Evolutionary conservation across 2,888 invertebrate species (phyloP), one percentile per base, ranked within the genome.

Genomic region (Dolomedes plantarius): DNA sequence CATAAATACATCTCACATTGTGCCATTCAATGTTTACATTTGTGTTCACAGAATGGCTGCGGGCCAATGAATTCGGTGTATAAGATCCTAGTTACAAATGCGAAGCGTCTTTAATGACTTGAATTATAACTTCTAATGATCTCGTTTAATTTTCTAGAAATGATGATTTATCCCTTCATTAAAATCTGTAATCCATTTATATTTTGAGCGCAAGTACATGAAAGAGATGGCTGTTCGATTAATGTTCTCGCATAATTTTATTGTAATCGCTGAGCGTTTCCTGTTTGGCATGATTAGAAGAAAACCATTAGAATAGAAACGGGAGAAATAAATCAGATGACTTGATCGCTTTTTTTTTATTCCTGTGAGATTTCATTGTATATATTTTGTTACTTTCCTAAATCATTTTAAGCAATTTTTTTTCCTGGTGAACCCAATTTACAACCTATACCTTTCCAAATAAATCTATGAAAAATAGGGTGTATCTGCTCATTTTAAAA

Each of bases 101-200:
- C 64, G 39, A 77, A 74, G 9, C 29, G 27, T 64, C 46, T 69
- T 82, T 82, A 82, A 82, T 71, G 69, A 64, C 82, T 75, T 67
- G 31, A 69, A 73, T 76, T 76, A 50, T 82, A 76, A 62, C 64
- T 39, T 28, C 69, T 82, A 75, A 82, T 62, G 69, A 32, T 73
- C 67, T 32, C 46, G 56, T 50, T 68, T 32, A 67, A 29, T 62
- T n/a, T 71, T 75, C 67, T 82, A 50, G 23, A 68, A 36, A 41
- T 56, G 32, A 46, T 82, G 69, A 82, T 82, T 75, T 71, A 76
- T 69, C 19, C 39, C 36, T 28, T 23, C 31, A 9, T 36, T 68
- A 39, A 31, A 11, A 68, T 46, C 46, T 46, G 46, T 46, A 46
- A 46, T 46, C 16, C 46, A 46, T 46, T 46, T 46, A 16, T 46